These are phyloP conservation scores for Parotocinclus haroldoi DNA, from an alignment of 2,797 vertebrate genomes.

Conservation along the genomic window DNA sequence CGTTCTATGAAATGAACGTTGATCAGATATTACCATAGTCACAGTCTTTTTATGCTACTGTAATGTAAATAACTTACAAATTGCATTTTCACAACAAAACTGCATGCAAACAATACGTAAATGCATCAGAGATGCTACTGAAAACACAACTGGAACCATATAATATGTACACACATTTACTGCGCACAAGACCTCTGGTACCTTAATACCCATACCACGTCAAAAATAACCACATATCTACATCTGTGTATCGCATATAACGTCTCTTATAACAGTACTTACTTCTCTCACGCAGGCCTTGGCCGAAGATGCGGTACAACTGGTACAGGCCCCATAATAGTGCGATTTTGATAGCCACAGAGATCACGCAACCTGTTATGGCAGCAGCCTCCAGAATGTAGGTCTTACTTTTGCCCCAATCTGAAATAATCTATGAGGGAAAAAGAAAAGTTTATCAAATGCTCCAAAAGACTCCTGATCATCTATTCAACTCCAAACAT, in stretches of 20 bases:
- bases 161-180: no score
- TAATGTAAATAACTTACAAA: no score
- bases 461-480: neutral
- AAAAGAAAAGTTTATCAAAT: conserved; percentile 3
- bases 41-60: no score
- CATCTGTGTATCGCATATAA: no score
- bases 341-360: conserved; percentile 75
- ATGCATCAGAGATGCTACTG: no score
- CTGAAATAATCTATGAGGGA: conserved; percentile 61
- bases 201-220: no score
- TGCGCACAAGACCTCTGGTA: no score
- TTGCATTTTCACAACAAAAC: no score
- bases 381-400: conserved; percentile 76
- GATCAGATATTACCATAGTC: neutral
- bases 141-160: no score
- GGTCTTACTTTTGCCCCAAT: conserved; percentile 65
- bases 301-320: conserved; percentile 77
- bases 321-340: conserved; percentile 72
- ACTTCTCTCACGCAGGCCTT: conserved; percentile 81
- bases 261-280: conserved; percentile 47
- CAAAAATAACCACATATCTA: no score
- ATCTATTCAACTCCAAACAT: no score
- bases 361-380: conserved; percentile 70
- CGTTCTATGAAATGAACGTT: neutral
- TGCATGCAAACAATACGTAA: no score